Conservation (phyloP, 2,113 vertebrate species). For the Platycercus adscitus region DNA sequence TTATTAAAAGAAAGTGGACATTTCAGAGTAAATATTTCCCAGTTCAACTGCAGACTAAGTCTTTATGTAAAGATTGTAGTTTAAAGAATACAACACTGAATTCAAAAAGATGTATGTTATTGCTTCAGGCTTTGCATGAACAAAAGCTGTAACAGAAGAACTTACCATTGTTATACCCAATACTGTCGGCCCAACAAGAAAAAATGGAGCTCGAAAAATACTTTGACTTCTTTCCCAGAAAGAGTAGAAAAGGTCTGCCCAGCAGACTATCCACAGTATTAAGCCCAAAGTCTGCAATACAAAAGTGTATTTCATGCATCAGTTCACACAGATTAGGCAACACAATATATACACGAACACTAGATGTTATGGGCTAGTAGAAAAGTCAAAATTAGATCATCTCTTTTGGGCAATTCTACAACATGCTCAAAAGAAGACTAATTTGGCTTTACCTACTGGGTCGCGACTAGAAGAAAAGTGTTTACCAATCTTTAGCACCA, state of each 20-base stretch:
- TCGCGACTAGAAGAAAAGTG: background rate
- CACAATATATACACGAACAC: background rate
- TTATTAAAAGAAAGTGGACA: background rate
- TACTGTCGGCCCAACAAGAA: slow-evolving; percentile 88
- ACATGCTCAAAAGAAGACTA: background rate
- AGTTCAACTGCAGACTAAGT: background rate
- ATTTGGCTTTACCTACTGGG: background rate
- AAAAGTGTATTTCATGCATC: background rate
- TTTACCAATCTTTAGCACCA: background rate
- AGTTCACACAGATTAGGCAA: background rate
- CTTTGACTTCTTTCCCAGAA: slow-evolving; percentile 91
- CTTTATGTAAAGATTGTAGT: background rate
- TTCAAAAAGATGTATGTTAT: rapidly evolving
- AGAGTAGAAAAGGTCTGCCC: slow-evolving; percentile 97
- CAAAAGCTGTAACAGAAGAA: background rate
- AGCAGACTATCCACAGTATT: slow-evolving; percentile 94
- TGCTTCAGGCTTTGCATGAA: background rate
- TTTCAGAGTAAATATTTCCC: background rate
- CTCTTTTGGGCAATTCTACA: background rate
- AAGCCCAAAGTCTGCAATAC: slow-evolving; percentile 85
- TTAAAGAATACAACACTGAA: background rate
- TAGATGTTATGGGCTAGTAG: background rate
- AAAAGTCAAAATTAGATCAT: background rate
- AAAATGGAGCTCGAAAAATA: slow-evolving; percentile 74
- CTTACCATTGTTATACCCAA: slow-evolving; percentile 96